These are phyloP conservation scores for Zosterops japonicus DNA, from an alignment of 2,113 vertebrate genomes.

Conservation along the genomic window DNA sequence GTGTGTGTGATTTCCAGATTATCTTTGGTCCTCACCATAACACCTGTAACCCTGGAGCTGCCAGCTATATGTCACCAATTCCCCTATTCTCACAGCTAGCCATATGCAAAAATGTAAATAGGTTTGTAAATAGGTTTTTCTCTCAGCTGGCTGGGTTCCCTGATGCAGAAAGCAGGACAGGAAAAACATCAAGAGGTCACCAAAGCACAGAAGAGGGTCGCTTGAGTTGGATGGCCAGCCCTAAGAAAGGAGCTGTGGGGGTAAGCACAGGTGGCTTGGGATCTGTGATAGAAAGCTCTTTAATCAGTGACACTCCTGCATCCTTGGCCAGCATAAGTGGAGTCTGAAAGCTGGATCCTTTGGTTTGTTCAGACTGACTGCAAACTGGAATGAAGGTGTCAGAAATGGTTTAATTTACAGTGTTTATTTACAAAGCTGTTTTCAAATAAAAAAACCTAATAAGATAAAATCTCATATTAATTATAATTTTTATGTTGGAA, in stretches of 20 bases:
- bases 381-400: background rate
- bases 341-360: background rate
- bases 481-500: background rate
- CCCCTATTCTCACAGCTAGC: background rate
- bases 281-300: background rate
- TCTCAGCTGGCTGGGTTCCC: background rate
- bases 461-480: background rate
- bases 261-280: background rate
- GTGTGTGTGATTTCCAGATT: background rate
- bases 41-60: background rate
- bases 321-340: background rate
- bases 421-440: background rate
- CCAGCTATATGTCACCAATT: background rate
- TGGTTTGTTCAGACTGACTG: background rate
- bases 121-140: background rate
- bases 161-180: background rate
- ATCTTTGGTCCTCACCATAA: background rate
- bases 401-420: background rate
- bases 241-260: background rate
- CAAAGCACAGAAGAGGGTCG: background rate
- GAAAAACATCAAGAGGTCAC: background rate
- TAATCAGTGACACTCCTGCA: background rate
- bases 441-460: accelerated
- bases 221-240: background rate
- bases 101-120: no score